Evolutionary conservation across 2,797 vertebrate species (phyloP).

Genomic region (Carcharodon carcharias): DNA sequence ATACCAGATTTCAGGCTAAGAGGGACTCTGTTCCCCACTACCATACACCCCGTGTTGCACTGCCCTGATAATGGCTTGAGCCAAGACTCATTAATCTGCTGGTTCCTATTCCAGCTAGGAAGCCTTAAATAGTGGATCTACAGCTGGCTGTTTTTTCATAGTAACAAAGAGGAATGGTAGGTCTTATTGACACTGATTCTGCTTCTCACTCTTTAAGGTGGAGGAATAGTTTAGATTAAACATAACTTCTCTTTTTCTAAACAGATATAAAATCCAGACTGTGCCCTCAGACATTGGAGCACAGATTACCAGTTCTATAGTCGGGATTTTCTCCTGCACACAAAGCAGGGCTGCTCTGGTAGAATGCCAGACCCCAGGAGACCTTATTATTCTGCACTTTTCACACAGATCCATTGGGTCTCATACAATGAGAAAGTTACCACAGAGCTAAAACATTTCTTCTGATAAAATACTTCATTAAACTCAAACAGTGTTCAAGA

Average conservation of each 20-base stretch:
- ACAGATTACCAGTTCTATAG: background rate
- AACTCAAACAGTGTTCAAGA: background rate
- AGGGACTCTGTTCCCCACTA: background rate
- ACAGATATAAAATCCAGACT: background rate
- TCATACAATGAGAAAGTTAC: conserved; percentile 15
- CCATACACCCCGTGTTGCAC: background rate
- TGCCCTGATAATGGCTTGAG: background rate
- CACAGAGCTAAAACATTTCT: conserved; percentile 19
- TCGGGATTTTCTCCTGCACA: background rate
- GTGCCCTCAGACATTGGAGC: background rate
- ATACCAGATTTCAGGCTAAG: background rate
- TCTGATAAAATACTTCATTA: conserved; percentile 30
- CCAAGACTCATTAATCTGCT: background rate
- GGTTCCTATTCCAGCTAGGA: background rate
- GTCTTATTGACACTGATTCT: background rate
- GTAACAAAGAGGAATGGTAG: background rate
- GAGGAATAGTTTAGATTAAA: background rate
- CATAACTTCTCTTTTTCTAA: background rate
- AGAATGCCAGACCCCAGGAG: conserved; percentile 25
- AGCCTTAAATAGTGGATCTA: background rate
- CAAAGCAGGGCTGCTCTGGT: conserved; percentile 3
- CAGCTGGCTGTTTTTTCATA: background rate
- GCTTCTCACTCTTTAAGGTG: background rate
- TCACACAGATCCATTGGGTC: conserved; percentile 22
- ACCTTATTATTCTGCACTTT: conserved; percentile 20